Evolutionary conservation across 53 echinoderm and acorn worm genomes (phyloP), one percentile per base, ranked within the genome.

Genomic region (Hippasteria phrygiana): DNA sequence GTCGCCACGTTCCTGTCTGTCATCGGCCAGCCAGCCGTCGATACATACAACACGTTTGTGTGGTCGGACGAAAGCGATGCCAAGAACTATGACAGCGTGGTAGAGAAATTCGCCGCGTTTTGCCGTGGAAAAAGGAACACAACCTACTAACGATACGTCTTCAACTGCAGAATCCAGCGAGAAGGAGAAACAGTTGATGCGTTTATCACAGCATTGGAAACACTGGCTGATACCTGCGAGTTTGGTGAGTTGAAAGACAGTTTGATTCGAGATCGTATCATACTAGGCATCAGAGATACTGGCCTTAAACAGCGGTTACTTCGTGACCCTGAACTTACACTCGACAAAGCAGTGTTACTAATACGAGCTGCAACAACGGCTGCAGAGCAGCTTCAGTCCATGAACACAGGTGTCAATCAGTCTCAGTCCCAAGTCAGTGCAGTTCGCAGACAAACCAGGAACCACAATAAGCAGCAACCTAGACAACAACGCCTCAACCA

Each of bases 41-140:
- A 91, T 5, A 73, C 88, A 7, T 93, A 90, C 42, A 94, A 94
- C 45, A 94, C 92, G 4, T 94, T 94, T 67, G 62, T 72, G 10
- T 94, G 89, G 88, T 38, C 10, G 1, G 14, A 67, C 2, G 72
- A 53, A 3, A 59, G 77, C 12, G 94, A 79, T 66, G 55, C 56
- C 11, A 83, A 67, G 56, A 88, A 79, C 35, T 50, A 74, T 26
- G 87, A 84, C 40, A 38, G 48, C 8, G 91, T 93, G 26, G 37
- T 93, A 16, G 62, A 75, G 3, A 75, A 94, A 34, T 94, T 94
- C 14, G 91, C 91, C 46, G 40, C 65, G 27, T 67, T 90, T 36
- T 94, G 83, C 54, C 77, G 77, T 42, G 88, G 91, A 4, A 88
- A 82, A 39, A 81, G 69, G 12, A 94, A 94, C 42, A 85, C 66